Evolutionary conservation across 2,888 invertebrate species (phyloP).

Genomic region (Herminia tarsipennalis): DNA sequence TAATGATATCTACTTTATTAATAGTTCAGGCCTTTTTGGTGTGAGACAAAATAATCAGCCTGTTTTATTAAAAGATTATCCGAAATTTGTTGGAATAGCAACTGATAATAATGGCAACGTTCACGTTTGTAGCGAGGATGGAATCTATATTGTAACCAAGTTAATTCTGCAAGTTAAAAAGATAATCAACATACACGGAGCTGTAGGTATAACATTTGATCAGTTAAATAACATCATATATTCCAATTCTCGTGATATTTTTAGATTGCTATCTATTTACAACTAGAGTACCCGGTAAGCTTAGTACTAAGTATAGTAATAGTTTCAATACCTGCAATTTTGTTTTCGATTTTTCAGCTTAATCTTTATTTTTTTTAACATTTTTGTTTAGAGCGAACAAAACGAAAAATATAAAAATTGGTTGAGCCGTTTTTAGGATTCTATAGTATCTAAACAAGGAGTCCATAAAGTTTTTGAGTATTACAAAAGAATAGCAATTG

Average conservation of each 20-base stretch:
- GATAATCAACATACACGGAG: constrained; percentile 61
- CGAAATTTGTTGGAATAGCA: constrained; percentile 64
- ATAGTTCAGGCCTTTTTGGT: constrained; percentile 66
- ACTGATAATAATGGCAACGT: constrained; percentile 62
- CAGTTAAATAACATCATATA: constrained; percentile 67
- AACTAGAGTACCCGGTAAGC: no score
- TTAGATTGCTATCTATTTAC: constrained; percentile 56
- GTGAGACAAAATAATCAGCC: constrained; percentile 47
- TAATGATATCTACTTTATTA: constrained; percentile 67
- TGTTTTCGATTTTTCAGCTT: no score
- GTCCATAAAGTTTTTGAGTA: no score
- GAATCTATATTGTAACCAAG: constrained; percentile 65
- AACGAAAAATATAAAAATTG: no score
- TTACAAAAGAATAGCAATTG: no score
- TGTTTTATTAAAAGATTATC: constrained; percentile 54
- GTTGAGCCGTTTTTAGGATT: no score
- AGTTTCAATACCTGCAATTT: no score
- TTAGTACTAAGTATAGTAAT: not conserved
- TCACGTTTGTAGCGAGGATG: constrained; percentile 68
- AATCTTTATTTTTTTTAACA: no score
- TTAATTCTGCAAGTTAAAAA: constrained; percentile 62
- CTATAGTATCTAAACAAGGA: no score
- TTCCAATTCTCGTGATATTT: constrained; percentile 69
- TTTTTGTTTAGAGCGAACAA: no score
- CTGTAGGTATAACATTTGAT: constrained; percentile 70